These are phyloP conservation scores for Notarius quadriscutis DNA, from an alignment of 2,113 vertebrate genomes.

Conservation along the genomic window DNA sequence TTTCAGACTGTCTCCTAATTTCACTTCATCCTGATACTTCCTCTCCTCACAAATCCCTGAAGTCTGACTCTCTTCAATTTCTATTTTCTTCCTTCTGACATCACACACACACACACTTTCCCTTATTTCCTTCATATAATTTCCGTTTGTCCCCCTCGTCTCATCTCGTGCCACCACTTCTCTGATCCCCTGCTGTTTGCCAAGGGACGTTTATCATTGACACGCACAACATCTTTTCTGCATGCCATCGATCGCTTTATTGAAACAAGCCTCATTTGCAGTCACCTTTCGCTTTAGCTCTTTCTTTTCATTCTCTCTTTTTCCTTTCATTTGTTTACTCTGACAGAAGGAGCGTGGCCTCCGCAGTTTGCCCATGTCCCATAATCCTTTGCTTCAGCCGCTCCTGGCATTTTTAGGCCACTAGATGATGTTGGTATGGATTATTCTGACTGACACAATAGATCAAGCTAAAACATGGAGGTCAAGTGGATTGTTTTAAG, in stretches of 20 bases:
- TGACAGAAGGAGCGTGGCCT: constrained; percentile 30
- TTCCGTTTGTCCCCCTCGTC: constrained; percentile 15
- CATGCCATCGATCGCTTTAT: constrained; percentile 74
- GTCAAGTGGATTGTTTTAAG: background rate
- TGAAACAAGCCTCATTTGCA: constrained; percentile 80
- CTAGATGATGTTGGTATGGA: constrained; percentile 21
- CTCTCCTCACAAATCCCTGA: background rate
- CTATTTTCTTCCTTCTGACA: constrained; percentile 32
- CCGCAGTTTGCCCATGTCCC: constrained; percentile 54
- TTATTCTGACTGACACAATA: constrained; percentile 3
- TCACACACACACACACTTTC: constrained; percentile 9
- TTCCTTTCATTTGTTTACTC: constrained; percentile 26
- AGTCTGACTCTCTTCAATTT: constrained; percentile 30
- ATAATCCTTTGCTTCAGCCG: constrained; percentile 71
- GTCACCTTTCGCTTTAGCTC: constrained; percentile 70
- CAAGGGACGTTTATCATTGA: constrained; percentile 69
- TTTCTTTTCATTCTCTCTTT: background rate
- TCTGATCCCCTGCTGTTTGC: constrained; percentile 62
- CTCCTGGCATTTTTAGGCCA: constrained; percentile 53
- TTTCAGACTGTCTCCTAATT: constrained; percentile 17
- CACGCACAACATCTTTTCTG: constrained; percentile 73
- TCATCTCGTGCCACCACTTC: constrained; percentile 3
- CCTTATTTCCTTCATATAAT: constrained; percentile 28
- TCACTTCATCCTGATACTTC: background rate
- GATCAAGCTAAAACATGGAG: background rate